Percentiles rank a stretch among this genome's conserved stretches.
Evolutionary conservation across 2,113 vertebrate species (phyloP).

Genomic region (Macquaria australasica): DNA sequence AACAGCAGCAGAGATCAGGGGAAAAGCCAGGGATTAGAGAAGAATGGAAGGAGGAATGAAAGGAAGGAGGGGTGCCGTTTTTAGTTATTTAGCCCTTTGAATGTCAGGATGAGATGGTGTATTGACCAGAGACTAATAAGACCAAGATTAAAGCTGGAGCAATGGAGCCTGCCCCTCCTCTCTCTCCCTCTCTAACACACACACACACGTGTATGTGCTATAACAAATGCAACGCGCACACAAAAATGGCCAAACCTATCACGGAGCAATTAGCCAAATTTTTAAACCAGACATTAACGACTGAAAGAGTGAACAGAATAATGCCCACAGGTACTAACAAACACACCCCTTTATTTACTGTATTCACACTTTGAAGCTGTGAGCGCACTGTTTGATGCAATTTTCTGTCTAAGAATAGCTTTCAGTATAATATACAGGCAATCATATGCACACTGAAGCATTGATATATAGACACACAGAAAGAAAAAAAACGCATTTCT

Average conservation of each 20-base stretch:
- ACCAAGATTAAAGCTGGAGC: constrained; percentile 60
- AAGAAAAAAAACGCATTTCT: constrained; percentile 9
- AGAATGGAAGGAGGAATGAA: constrained; percentile 51
- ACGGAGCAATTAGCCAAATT: constrained; percentile 26
- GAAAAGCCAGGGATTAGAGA: constrained; percentile 48
- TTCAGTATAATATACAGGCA: constrained; percentile 18
- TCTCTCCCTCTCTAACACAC: constrained; percentile 2
- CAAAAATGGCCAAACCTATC: constrained; percentile 12
- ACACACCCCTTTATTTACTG: constrained; percentile 13
- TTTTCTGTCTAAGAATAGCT: constrained; percentile 43
- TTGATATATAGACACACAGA: constrained; percentile 11
- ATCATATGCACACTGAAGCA: constrained; percentile 25
- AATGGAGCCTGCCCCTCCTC: constrained; percentile 17
- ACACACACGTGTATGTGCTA: background rate
- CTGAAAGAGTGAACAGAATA: constrained; percentile 3
- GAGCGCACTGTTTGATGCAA: constrained; percentile 15
- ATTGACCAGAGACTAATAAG: constrained; percentile 66
- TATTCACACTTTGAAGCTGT: constrained; percentile 20
- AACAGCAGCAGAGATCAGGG: constrained; percentile 38
- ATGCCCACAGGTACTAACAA: constrained; percentile 24
- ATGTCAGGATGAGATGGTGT: constrained; percentile 54
- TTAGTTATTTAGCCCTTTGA: constrained; percentile 63
- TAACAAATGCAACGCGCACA: background rate
- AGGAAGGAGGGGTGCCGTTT: constrained; percentile 22
- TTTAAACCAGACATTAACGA: constrained; percentile 16